phyloP scores from a whole-genome alignment of 2,797 vertebrate genomes.

The Acrossocheilus wenchowensis region DNA sequence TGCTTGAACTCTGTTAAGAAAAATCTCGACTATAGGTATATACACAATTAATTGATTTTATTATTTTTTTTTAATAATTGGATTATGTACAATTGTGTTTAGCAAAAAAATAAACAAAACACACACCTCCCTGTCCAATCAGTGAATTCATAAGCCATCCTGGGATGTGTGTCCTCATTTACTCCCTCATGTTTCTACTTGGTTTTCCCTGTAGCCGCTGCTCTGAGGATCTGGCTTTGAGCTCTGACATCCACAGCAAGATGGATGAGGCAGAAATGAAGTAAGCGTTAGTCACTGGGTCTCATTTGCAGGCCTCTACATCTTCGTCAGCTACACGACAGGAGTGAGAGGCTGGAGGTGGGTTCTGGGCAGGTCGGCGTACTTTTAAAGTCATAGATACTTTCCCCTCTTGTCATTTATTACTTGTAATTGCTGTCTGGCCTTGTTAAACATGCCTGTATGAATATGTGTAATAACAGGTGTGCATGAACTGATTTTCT shows the following conservation, averaged over 20 bases:
- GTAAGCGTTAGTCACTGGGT: conserved; percentile 26
- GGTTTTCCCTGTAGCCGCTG: conserved; percentile 21
- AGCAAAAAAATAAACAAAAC: neutral
- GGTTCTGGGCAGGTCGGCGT: neutral
- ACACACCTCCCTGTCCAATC: conserved; percentile 3
- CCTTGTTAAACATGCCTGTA: conserved; percentile 43
- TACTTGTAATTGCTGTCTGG: conserved; percentile 37
- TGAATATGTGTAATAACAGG: conserved; percentile 18
- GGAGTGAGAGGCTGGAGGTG: conserved; percentile 25
- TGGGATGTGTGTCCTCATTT: neutral
- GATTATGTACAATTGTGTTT: neutral
- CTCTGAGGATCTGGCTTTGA: conserved; percentile 25
- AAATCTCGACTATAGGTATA: neutral
- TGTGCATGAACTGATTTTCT: conserved; percentile 1
- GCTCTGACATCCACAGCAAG: conserved; percentile 34
- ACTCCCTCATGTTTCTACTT: neutral
- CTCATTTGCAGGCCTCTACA: conserved; percentile 34
- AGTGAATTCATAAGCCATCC: neutral
- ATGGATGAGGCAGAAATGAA: conserved; percentile 45
- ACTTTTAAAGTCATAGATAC: conserved; percentile 29
- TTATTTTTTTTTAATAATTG: neutral
- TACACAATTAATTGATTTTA: neutral
- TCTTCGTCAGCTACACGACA: conserved; percentile 31
- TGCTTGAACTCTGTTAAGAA: neutral
- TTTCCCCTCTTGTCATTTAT: conserved; percentile 37